These are phyloP conservation scores for Cyclophora punctaria DNA, from an alignment of 2,888 invertebrate species.

Conservation along the genomic window DNA sequence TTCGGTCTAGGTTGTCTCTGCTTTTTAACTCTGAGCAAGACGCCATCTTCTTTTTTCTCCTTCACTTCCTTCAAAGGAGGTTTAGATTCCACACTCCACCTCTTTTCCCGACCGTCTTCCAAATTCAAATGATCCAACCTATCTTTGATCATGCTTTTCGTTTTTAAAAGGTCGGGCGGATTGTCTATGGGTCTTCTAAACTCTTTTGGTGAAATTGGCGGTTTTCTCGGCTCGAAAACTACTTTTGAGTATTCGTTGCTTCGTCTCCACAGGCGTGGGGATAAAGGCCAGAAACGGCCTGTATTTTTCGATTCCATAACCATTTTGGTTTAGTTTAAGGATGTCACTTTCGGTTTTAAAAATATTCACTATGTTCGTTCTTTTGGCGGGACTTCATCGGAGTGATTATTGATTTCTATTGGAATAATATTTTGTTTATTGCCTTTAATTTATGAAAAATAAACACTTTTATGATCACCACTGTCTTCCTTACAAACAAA, in stretches of 20 bases:
- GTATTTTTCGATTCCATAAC: slow-evolving; percentile 64
- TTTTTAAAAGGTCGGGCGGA: slow-evolving; percentile 54
- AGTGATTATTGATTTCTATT: too few species aligned
- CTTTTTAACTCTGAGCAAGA: slow-evolving; percentile 57
- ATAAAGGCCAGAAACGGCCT: slow-evolving; percentile 65
- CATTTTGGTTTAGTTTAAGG: slow-evolving; percentile 37
- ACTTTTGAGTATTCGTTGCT: slow-evolving; percentile 67
- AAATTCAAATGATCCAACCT: slow-evolving; percentile 50
- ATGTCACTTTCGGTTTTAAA: too few species aligned
- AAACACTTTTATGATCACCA: too few species aligned
- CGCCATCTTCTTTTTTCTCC: slow-evolving; percentile 50
- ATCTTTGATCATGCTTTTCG: slow-evolving; percentile 51
- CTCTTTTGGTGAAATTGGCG: slow-evolving; percentile 55
- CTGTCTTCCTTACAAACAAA: too few species aligned
- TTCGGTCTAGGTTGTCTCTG: slow-evolving; percentile 62
- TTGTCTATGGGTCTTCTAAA: slow-evolving; percentile 38
- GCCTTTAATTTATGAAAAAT: too few species aligned
- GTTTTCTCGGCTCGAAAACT: slow-evolving; percentile 63
- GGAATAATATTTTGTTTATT: too few species aligned
- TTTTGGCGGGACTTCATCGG: too few species aligned
- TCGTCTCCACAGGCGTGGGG: slow-evolving; percentile 63
- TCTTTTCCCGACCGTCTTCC: slow-evolving; percentile 38
- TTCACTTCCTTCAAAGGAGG: slow-evolving; percentile 39
- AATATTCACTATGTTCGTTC: too few species aligned
- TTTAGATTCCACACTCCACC: slow-evolving; percentile 55